Base-by-base conservation (phyloP, 1,140 invertebrate species). In the Acromyrmex echinatior region DNA sequence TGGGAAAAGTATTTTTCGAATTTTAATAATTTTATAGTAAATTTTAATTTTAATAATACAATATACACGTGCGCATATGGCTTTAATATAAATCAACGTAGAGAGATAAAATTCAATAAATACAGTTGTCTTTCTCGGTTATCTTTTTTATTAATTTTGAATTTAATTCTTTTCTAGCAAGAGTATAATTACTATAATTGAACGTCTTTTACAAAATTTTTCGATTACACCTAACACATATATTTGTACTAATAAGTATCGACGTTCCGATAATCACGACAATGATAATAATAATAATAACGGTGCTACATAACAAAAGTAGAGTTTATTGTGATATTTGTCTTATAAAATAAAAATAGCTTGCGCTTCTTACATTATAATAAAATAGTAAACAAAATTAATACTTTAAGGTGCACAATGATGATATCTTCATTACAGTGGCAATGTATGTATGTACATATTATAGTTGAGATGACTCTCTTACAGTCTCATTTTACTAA, bases 331-430 rank as follows among this genome's bases (percentile, higher is more conserved):
- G 51, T 68, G 62, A 79, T 56, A 80, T 49, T 86, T 68, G 45
- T 9, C 56, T 86, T 60, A 80, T 86, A 84, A 84, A 62, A 62
- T 73, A 49, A 56, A 81, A 71, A 35, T 76, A 76, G 16, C 14
- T 21, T 63, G 39, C 45, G n/a, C 18, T 60, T 21, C 62, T 74
- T 76, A 62, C 14, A 84, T 76, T 5, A 35, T 35, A 35, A 58
- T 12, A 31, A 49, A 62, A 3, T 21, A 82, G 14, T 4, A 31
- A 60, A 82, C 14, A 28, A 84, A 45, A 39, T 39, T 39, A 39
- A 62, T 62, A 49, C 14, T 51, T 49, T 28, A 14, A 45, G 14
- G 2, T 58, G 71, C 6, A 51, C 18, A 63, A 76, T 49, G 0
- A 76, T 49, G 1, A 56, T 71, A n/a, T 81, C n/a, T 39, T 28